Base-by-base conservation (phyloP, 2,888 invertebrate genomes). In the Brachyopa scutellaris region DNA sequence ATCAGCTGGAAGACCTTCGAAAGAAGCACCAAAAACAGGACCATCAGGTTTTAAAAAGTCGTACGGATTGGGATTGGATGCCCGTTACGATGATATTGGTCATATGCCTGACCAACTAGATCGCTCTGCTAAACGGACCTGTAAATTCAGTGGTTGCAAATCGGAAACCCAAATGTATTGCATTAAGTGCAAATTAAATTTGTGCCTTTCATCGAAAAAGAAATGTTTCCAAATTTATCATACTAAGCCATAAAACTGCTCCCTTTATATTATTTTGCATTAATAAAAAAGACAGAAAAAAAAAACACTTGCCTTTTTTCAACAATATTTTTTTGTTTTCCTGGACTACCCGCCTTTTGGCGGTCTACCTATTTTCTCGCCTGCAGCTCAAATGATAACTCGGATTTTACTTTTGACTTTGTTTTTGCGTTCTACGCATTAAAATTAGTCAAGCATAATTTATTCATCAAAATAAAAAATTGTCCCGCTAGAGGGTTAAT, bases 101-200 rank as follows among this genome's bases (percentile, higher is more conserved):
- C 53, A 67, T 42, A 55, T 67, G 67, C 42, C 55, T 40, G 40
- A 42, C 31, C 19, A 53, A 53, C 33, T 45, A 42, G 55, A 42
- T 55, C 40, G 42, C 17, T 53, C 31, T 40, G 55, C 15, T 9
- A 66, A 66, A 23, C 23, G 53, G 15, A 49, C 38, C 8, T 51
- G 66, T 26, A 70, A 72, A 51, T 40, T 61, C 38, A 11, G 5
- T 4, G 70, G 49, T 49, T 61, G 59, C 26, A 72, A 61, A 42
- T 72, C 59, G 9, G 70, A 72, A 61, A 61, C 61, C 1, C 47
- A 49, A 61, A 61, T 61, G 47, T 23, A 9, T n/a, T 47, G 59
- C 26, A 19, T 42, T 21, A 69, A 55, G 40, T 67, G 55, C 31
- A 55, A 67, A 6, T 17, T 69, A 23, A 57, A 69, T 57, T 47